phyloP scores from a whole-genome alignment of 1,140 invertebrate species.

The Hermetia illucens region DNA sequence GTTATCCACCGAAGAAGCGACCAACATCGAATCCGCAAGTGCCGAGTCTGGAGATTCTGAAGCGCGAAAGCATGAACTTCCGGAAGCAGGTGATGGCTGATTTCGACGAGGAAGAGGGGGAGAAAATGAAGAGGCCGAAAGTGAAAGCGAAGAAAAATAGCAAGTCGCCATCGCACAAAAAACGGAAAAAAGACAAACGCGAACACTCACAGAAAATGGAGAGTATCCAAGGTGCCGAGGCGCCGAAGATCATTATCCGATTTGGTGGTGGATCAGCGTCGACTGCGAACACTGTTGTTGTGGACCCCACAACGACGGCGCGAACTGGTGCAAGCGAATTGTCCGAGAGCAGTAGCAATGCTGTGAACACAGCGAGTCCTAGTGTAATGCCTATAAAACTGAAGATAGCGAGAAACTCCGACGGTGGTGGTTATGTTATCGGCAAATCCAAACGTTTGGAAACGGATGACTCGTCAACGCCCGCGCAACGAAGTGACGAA shows the following conservation, averaged over 20 bases:
- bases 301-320: background rate
- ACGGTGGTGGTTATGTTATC: constrained; percentile 51
- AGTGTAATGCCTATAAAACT: constrained; percentile 65
- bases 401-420: constrained; percentile 62
- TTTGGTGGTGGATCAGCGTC: constrained; percentile 30
- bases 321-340: constrained; percentile 22
- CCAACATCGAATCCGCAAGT: constrained; percentile 43
- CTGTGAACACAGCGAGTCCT: constrained; percentile 27
- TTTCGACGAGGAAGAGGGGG: constrained; percentile 54
- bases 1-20: constrained; percentile 64
- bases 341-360: constrained; percentile 35
- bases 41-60: constrained; percentile 60
- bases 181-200: constrained; percentile 50
- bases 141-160: constrained; percentile 39
- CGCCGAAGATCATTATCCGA: constrained; percentile 50
- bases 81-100: constrained; percentile 68
- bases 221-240: constrained; percentile 31
- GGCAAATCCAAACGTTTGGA: constrained; percentile 20
- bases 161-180: constrained; percentile 43
- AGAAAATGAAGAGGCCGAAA: too few species aligned
- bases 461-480: constrained; percentile 14
- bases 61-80: constrained; percentile 75
- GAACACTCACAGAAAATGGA: constrained; percentile 31
- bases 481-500: constrained; percentile 12
- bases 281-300: constrained; percentile 12